phyloP scores from a whole-genome alignment of 2,113 vertebrate genomes.

The Microcebus tavaratra region DNA sequence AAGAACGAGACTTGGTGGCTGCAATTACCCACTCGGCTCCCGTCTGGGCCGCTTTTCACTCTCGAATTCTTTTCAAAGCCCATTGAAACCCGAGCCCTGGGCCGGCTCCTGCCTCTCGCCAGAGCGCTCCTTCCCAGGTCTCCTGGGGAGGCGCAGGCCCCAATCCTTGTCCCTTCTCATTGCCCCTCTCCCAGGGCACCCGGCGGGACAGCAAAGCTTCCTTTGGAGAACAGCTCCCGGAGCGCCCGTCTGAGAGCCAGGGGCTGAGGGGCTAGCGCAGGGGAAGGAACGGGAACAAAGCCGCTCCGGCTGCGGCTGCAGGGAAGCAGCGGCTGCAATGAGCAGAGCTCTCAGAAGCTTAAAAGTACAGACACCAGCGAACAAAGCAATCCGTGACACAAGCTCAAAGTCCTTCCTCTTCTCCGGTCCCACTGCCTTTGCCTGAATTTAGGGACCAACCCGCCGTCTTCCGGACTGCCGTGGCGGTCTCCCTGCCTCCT shows the following conservation, averaged over 20 bases:
- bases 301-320: not conserved
- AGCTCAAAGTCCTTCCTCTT: not conserved
- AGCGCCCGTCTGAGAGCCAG: not conserved
- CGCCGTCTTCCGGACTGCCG: not conserved
- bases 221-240: not conserved
- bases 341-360: not conserved
- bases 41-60: not conserved
- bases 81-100: not conserved
- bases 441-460: not conserved
- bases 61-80: not conserved
- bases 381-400: not conserved
- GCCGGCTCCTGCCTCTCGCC: not conserved
- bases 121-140: not conserved
- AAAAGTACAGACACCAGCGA: not conserved
- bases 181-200: not conserved
- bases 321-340: not conserved
- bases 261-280: not conserved
- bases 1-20: not conserved
- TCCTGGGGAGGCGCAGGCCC: not conserved
- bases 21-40: not conserved
- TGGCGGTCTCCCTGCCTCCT: not conserved
- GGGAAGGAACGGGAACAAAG: not conserved
- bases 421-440: not conserved
- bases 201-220: not conserved
- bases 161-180: not conserved